Percentiles rank a stretch among this genome's conserved stretches.
Evolutionary conservation across 2,888 invertebrate species (phyloP).

Genomic region (Pollenia angustigena): DNA sequence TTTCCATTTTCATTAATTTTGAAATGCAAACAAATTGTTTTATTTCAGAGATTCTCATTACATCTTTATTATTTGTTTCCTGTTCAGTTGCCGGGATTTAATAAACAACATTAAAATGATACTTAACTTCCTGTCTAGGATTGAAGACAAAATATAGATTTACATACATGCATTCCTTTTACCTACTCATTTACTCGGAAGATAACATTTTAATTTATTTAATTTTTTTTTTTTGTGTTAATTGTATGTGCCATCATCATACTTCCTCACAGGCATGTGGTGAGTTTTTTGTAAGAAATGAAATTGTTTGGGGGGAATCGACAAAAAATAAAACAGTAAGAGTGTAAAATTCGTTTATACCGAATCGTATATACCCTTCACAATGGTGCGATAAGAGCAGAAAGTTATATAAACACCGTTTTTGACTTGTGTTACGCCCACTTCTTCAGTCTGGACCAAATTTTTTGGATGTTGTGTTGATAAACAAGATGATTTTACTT

Average conservation of each 20-base stretch:
- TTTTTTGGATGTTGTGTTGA: no score
- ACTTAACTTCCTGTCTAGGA: conserved; percentile 20
- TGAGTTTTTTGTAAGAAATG: conserved; percentile 2
- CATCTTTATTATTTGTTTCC: background rate
- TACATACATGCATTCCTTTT: background rate
- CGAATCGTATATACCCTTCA: no score
- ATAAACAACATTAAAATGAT: conserved; percentile 1
- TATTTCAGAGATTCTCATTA: background rate
- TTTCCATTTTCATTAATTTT: no score
- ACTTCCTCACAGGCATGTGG: conserved; percentile 5
- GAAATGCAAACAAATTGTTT: no score
- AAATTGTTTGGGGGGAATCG: background rate
- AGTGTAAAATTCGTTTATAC: no score
- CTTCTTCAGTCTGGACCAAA: no score
- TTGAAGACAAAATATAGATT: background rate
- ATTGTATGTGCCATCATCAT: conserved; percentile 29
- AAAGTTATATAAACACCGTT: no score
- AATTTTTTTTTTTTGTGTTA: conserved; percentile 15
- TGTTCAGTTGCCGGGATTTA: conserved; percentile 1
- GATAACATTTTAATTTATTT: conserved; percentile 47
- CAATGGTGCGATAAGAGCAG: no score
- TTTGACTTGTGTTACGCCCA: no score
- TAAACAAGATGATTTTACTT: no score
- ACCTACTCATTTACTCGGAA: background rate
- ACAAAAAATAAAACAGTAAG: no score